Base-by-base conservation (phyloP, 2,113 vertebrate species). In the Polyodon spathula region DNA sequence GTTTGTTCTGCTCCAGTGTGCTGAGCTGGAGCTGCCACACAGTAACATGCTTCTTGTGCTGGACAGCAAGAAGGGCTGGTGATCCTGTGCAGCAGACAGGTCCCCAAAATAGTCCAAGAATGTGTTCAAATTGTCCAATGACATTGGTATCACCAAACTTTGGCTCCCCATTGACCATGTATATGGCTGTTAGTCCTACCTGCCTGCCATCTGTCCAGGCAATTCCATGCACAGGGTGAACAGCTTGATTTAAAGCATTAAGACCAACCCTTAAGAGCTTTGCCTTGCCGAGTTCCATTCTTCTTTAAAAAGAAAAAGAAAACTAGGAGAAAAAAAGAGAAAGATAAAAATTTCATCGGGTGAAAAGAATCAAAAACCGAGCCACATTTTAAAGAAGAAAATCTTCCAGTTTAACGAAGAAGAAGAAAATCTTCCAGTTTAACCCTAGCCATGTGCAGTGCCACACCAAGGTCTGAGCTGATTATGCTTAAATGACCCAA, bases 181-280 rank as follows among this genome's bases (percentile, higher is more conserved):
- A 81, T 40, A 97, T 68, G 0, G 86, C 63, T 0, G 93, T 97
- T 50, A 99, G 76, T 54, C 90, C 84, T 56, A 98, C 91, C 68
- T 93, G 95, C 57, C 78, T 91, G 61, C 96, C 96, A 4, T 99
- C 90, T 0, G 95, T 99, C 95, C 96, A 98, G 4, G 91, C 92
- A 8, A 99, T 90, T 60, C 96, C 96, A 0, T 96, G 90, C 64
- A 87, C 8, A 0, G 93, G 94, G 68, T 99, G 95, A 57, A 96
- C 70, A 38, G 96, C 95, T 73, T 95, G 94, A 73, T 88, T 80
- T 0, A 99, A 80, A 2, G 86, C 83, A 56, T 99, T 98, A 73
- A 95, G 78, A 15, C 94, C 93, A 0, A 88, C 90, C 81, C 93
- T 85, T 56, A 90, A 82, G 54, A 99, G 89, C 68, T 90, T 94